Evolutionary conservation across 1,140 invertebrate genomes (phyloP).

Genomic region (Vanessa atalanta): DNA sequence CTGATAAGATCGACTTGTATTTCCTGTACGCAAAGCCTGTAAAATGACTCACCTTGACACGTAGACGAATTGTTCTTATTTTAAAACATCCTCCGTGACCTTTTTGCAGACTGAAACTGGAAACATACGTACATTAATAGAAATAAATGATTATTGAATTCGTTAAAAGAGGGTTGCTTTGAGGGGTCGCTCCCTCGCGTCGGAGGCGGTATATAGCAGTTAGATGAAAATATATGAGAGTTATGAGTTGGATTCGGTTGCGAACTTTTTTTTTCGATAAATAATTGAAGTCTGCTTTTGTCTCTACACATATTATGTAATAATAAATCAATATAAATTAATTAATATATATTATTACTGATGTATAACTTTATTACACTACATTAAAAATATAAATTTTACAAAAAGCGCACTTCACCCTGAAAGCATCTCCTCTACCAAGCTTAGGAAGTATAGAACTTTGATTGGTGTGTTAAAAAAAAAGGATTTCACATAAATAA

Average conservation of each 20-base stretch:
- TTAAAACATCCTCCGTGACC: not conserved
- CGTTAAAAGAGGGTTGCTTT: slow-evolving; percentile 32
- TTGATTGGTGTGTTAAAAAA: too few species aligned
- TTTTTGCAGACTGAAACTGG: slow-evolving; percentile 28
- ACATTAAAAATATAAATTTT: too few species aligned
- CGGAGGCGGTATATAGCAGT: slow-evolving; percentile 22
- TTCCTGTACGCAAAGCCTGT: slow-evolving; percentile 23
- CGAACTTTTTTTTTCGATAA: not conserved
- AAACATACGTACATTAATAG: slow-evolving; percentile 29
- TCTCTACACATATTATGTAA: not conserved
- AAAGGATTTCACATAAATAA: too few species aligned
- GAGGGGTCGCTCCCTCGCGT: slow-evolving; percentile 33
- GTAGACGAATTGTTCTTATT: slow-evolving; percentile 18
- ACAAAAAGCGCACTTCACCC: too few species aligned
- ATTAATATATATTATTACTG: too few species aligned
- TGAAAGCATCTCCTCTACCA: too few species aligned
- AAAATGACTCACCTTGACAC: slow-evolving; percentile 25
- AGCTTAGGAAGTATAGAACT: too few species aligned
- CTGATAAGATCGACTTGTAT: slow-evolving; percentile 16
- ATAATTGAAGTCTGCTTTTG: not conserved
- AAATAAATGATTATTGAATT: slow-evolving; percentile 36
- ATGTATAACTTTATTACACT: too few species aligned
- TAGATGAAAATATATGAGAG: slow-evolving; percentile 17
- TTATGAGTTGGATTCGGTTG: slow-evolving; percentile 1
- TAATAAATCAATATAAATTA: too few species aligned